phyloP scores from a whole-genome alignment of 1,140 invertebrate species.

The Antheraea pernyi region DNA sequence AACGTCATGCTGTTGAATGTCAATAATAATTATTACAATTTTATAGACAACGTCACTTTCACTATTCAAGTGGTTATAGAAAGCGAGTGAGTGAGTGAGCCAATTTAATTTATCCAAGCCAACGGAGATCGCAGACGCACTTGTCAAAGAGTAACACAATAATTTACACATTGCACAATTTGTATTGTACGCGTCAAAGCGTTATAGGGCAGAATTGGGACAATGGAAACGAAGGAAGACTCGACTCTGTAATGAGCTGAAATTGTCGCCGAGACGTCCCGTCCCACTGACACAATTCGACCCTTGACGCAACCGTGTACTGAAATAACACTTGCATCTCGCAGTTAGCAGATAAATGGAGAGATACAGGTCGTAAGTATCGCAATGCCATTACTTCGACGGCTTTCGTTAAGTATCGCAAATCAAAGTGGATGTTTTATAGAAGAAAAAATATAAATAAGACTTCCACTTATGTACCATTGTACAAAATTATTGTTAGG shows the following conservation, averaged over 20 bases:
- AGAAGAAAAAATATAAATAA: no score
- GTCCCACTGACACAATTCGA: constrained; percentile 61
- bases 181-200: neutral
- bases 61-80: neutral
- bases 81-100: neutral
- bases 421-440: no score
- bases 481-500: no score
- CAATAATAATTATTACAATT: no score
- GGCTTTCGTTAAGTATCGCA: no score
- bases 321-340: constrained; percentile 39
- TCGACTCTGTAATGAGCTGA: constrained; percentile 39
- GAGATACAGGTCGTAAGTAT: neutral
- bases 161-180: neutral
- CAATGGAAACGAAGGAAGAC: constrained; percentile 24
- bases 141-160: neutral
- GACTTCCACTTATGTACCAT: no score
- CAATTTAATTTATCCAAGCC: neutral
- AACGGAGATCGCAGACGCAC: neutral
- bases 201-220: constrained; percentile 21
- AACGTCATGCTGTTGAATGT: no score
- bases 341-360: neutral
- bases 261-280: constrained; percentile 54
- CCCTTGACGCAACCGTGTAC: constrained; percentile 23
- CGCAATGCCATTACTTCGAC: no score
- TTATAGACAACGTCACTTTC: neutral